Evolutionary conservation across 2,888 invertebrate species (phyloP), one percentile per base, ranked within the genome.

Genomic region (Heteromyza rotundicornis): DNA sequence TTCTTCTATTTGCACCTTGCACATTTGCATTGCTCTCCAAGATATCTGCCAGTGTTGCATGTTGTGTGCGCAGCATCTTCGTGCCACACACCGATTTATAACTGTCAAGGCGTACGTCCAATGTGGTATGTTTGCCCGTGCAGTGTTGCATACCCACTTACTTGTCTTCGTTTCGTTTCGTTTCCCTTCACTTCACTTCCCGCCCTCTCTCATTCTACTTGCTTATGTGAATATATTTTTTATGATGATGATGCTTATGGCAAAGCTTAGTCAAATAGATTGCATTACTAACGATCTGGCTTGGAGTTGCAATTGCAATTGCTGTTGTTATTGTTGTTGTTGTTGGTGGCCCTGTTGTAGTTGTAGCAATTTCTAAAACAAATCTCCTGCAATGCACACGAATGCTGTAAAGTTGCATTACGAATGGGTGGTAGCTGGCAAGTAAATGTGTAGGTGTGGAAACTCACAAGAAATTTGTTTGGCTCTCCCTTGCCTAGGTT

Each of bases 281-380:
- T 64, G 66, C 64, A 61, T 54, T 36, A 57, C 63, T 65, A 64
- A 65, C 65, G 65, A 65, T 53, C 47, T 62, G 62, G 60, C 63
- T 65, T 63, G 59, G 40, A 47, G 53, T 65, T n/a, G 57, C 59
- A 59, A 57, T 52, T n/a, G n/a, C n/a, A n/a, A n/a, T n/a, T n/a
- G n/a, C n/a, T n/a, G n/a, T n/a, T n/a, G n/a, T n/a, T n/a, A n/a
- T n/a, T n/a, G n/a, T n/a, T n/a, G n/a, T n/a, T n/a, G n/a, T n/a
- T n/a, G n/a, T n/a, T n/a, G n/a, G n/a, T n/a, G n/a, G n/a, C n/a
- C n/a, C n/a, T n/a, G n/a, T n/a, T 27, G 52, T 24, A 40, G 50
- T 47, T 35, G 57, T 23, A 19, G 14, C 57, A 49, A 20, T 22
- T 55, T 32, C 55, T 50, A 14, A 32, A 35, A 49, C 49, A 49